Conservation (phyloP, 2,888 invertebrate species). For the Himalopsyche tibetana region DNA sequence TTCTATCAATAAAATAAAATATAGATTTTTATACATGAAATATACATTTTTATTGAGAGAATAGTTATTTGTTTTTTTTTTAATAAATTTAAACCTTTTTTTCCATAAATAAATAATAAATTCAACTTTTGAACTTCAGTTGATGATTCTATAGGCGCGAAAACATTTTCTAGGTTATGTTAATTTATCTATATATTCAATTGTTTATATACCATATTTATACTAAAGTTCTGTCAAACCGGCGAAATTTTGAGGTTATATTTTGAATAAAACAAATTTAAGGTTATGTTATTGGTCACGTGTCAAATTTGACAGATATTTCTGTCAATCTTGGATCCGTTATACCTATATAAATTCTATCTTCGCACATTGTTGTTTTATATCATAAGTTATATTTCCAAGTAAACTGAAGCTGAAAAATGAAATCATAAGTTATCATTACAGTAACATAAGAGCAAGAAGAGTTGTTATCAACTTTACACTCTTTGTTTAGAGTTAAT, state of each 20-base stretch:
- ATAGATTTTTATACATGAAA: too few species aligned
- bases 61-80: too few species aligned
- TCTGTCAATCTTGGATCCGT: constrained; percentile 60
- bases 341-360: constrained; percentile 56
- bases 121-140: too few species aligned
- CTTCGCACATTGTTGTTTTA: constrained; percentile 52
- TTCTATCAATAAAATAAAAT: too few species aligned
- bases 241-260: constrained; percentile 62
- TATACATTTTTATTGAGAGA: too few species aligned
- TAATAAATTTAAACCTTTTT: too few species aligned
- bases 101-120: too few species aligned
- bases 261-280: constrained; percentile 34
- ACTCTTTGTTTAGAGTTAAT: not conserved
- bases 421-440: not conserved
- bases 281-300: constrained; percentile 56
- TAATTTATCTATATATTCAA: not conserved
- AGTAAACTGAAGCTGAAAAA: not conserved
- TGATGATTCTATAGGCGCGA: not conserved
- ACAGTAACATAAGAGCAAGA: not conserved
- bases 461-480: not conserved
- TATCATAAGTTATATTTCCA: not conserved
- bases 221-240: constrained; percentile 29
- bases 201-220: constrained; percentile 4
- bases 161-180: constrained; percentile 11
- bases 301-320: constrained; percentile 59